A percentile compares a stretch with the other conserved stretches of the same genome.
These are phyloP conservation scores for Mya arenaria DNA, from an alignment of 1,140 invertebrate genomes.

Conservation along the genomic window DNA sequence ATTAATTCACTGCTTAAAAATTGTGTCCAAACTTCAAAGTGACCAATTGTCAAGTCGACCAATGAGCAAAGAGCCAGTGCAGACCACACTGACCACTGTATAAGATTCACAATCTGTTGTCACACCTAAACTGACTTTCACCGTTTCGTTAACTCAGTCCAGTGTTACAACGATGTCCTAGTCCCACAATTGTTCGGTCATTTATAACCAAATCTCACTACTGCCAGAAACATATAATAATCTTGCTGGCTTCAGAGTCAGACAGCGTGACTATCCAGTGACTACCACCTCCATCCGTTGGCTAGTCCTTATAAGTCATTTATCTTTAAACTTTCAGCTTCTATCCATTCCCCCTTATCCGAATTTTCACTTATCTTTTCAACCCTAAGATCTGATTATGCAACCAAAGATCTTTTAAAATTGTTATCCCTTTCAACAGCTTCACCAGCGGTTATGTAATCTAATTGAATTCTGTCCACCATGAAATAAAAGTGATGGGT, in stretches of 20 bases:
- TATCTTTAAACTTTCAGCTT: constrained; percentile 28
- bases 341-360: constrained; percentile 2
- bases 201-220: constrained; percentile 25
- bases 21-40: too few species aligned
- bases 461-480: constrained; percentile 49
- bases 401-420: constrained; percentile 11
- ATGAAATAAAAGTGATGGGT: neutral
- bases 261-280: constrained; percentile 20
- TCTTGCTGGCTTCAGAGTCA: constrained; percentile 20
- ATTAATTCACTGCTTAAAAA: too few species aligned
- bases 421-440: constrained; percentile 41
- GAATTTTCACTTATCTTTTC: constrained; percentile 45
- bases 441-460: constrained; percentile 17
- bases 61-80: too few species aligned
- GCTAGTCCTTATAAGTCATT: constrained; percentile 6
- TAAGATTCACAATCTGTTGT: too few species aligned
- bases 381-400: constrained; percentile 15
- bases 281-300: neutral
- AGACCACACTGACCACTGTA: too few species aligned
- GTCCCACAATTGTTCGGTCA: too few species aligned
- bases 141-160: too few species aligned
- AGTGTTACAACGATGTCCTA: too few species aligned
- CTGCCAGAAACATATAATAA: constrained; percentile 36
- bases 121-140: too few species aligned
- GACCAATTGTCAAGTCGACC: too few species aligned